Conservation (phyloP, 2,888 invertebrate species). For the Sthenelais limicola region DNA sequence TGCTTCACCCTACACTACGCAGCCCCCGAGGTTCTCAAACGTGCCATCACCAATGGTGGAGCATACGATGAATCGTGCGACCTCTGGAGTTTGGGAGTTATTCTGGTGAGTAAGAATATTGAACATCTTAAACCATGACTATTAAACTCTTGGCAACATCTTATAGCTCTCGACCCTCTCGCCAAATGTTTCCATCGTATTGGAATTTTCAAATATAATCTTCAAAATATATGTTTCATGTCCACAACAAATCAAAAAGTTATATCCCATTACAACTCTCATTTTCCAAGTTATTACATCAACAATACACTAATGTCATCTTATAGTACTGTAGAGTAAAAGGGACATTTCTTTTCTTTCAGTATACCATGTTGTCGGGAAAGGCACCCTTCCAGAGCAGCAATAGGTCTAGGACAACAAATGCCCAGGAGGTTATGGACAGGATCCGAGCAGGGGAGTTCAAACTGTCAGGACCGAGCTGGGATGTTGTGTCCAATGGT, state of each 20-base stretch:
- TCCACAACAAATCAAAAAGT: too few species aligned
- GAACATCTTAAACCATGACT: too few species aligned
- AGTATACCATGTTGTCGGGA: slow-evolving; percentile 89
- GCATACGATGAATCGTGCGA: slow-evolving; percentile 93
- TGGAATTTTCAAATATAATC: not conserved
- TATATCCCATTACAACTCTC: too few species aligned
- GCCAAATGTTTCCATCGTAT: too few species aligned
- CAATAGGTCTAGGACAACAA: slow-evolving; percentile 78
- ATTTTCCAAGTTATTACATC: too few species aligned
- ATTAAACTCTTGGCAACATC: too few species aligned
- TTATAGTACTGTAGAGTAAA: too few species aligned
- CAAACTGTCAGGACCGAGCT: slow-evolving; percentile 81
- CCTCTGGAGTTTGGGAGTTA: slow-evolving; percentile 95
- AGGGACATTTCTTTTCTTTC: slow-evolving; percentile 64
- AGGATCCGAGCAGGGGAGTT: slow-evolving; percentile 86
- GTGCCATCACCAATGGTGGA: slow-evolving; percentile 72
- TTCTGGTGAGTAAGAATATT: slow-evolving; percentile 79
- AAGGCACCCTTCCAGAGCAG: slow-evolving; percentile 86
- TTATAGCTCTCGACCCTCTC: too few species aligned
- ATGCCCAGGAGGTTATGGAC: slow-evolving; percentile 83
- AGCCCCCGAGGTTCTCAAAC: slow-evolving; percentile 91
- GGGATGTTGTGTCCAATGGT: slow-evolving; percentile 82
- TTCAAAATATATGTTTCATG: not conserved
- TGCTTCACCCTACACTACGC: slow-evolving; percentile 96
- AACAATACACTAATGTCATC: too few species aligned